These are phyloP conservation scores for Pelobates fuscus DNA, from an alignment of 2,113 vertebrate species.

Conservation along the genomic window DNA sequence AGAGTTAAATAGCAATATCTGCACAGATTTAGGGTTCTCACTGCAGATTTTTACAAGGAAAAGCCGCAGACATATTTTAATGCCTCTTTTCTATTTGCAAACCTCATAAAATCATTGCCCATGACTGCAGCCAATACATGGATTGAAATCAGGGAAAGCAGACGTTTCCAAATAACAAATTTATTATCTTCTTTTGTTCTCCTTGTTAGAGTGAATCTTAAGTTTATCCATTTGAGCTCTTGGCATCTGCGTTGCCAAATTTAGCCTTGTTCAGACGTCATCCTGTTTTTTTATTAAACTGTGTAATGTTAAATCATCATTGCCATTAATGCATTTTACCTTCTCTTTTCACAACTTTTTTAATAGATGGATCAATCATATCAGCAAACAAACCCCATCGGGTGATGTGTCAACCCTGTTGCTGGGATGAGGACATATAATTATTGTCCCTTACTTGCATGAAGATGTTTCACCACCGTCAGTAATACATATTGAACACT, in stretches of 20 bases:
- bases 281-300: no score
- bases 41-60: not conserved
- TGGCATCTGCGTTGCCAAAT: slow-evolving; percentile 4
- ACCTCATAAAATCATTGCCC: slow-evolving; percentile 43
- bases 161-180: slow-evolving; percentile 34
- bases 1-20: slow-evolving; percentile 5
- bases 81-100: slow-evolving; percentile 26
- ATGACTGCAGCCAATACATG: slow-evolving; percentile 24
- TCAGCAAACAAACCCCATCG: no score
- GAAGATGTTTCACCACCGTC: no score
- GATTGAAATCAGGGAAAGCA: slow-evolving; percentile 25
- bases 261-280: not conserved
- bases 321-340: no score
- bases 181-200: slow-evolving; percentile 14
- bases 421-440: no score
- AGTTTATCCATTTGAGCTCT: slow-evolving; percentile 1
- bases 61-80: slow-evolving; percentile 20
- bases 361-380: no score
- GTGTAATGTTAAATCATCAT: no score
- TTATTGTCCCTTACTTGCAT: no score
- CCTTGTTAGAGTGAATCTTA: slow-evolving; percentile 29
- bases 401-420: no score
- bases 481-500: no score
- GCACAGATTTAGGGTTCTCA: slow-evolving; percentile 1
- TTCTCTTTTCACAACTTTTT: no score